Base-by-base conservation (phyloP, 1,140 invertebrate species). In the Drosophila persimilis region DNA sequence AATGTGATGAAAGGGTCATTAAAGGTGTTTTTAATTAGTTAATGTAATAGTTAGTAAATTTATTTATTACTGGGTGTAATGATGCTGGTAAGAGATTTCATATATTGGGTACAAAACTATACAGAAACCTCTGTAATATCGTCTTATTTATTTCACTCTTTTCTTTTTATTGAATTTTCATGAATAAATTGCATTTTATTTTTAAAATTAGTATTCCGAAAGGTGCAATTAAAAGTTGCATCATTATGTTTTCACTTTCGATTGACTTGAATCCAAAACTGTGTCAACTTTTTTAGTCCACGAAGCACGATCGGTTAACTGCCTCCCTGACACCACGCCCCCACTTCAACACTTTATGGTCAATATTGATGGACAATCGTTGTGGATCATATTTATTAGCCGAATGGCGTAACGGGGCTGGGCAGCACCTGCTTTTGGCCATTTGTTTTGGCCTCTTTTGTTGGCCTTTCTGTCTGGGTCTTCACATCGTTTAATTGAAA, bases 291-390 rank as follows among this genome's bases (percentile, higher is more conserved):
- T 15, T 35, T 46, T 39, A 11, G 15, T 24, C 24, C 51, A 29
- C 35, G 20, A n/a, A n/a, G 24, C 20, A 31, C 26, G 24, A 15
- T 15, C 15, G 51, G 7, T 17, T 41, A 55, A 46, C 44, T 22
- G 29, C 17, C 17, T 45, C 50, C 9, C 8, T 24, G 57, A 39
- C 35, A 39, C n/a, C 51, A 45, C 52, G 41, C 71, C 60, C 15
- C 22, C 44, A 2, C 11, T 22, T 31, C 39, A 43, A 39, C 63
- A 24, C 55, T 58, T 39, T 67, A 67, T 85, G 66, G 80, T 77
- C 67, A 80, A 84, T 77, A 86, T 86, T 73, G 45, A 77, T 84
- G 73, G 85, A 62, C 80, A 67, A 39, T 76, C 66, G 50, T 69
- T 60, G 74, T 77, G 58, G 52, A 60, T 63, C 31, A 56, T 58